Conservation (phyloP, 2,113 vertebrate species). For the Zapus hudsonius region DNA sequence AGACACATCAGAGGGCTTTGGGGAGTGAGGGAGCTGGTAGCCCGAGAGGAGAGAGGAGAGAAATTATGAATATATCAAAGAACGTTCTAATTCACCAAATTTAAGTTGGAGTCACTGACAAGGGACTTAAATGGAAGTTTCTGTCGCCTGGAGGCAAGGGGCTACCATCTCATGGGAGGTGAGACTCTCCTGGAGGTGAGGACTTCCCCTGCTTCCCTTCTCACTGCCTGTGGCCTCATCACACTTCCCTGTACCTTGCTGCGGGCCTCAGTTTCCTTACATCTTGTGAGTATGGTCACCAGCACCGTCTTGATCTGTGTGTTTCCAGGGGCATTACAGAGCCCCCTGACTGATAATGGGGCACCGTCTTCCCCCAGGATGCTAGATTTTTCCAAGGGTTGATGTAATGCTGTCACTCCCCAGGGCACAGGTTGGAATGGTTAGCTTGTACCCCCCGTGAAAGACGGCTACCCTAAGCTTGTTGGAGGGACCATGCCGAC, state of each 20-base stretch:
- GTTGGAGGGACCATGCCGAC: accelerated
- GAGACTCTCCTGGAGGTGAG: neutral
- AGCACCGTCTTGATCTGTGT: too few species aligned
- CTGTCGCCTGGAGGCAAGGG: neutral
- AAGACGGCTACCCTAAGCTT: neutral
- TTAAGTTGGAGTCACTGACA: neutral
- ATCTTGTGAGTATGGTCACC: accelerated
- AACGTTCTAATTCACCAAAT: neutral
- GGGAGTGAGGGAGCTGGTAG: accelerated
- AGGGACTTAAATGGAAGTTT: neutral
- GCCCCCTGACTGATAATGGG: neutral
- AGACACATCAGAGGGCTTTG: neutral
- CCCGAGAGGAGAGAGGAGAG: too few species aligned
- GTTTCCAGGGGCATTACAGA: neutral
- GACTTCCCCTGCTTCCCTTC: too few species aligned
- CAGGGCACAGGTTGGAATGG: accelerated
- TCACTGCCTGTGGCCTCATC: too few species aligned
- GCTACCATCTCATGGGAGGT: accelerated
- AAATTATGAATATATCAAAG: too few species aligned
- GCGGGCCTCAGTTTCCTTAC: neutral
- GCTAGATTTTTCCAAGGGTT: too few species aligned
- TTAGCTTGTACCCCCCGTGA: neutral
- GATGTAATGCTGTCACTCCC: accelerated
- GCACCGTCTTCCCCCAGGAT: too few species aligned
- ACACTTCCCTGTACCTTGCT: accelerated